Conservation (phyloP, 2,113 vertebrate genomes). For the Smithornis capensis region DNA sequence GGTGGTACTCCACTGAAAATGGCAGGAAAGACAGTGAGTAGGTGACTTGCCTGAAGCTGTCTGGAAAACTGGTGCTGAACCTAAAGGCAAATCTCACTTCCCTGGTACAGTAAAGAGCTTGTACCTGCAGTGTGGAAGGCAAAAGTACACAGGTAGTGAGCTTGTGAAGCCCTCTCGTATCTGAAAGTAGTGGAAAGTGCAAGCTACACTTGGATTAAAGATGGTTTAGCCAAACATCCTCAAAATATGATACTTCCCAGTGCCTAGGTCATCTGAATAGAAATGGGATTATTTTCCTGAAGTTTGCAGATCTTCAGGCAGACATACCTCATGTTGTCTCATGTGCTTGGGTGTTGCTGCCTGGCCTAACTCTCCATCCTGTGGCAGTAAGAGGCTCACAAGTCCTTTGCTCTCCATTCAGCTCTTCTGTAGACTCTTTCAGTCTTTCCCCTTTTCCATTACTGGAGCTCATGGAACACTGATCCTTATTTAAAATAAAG, state of each 20-base stretch:
- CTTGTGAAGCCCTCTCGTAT: background rate
- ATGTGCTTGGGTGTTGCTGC: background rate
- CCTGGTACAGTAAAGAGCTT: background rate
- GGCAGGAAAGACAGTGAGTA: background rate
- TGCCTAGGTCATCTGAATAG: background rate
- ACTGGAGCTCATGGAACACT: background rate
- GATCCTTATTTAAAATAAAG: background rate
- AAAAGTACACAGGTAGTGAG: background rate
- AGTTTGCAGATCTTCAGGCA: background rate
- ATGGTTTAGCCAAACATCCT: background rate
- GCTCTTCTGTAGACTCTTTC: background rate
- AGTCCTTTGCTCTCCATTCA: background rate
- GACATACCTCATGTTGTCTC: background rate
- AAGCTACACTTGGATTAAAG: background rate
- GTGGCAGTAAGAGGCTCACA: background rate
- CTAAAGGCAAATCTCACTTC: background rate
- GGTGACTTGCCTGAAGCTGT: background rate
- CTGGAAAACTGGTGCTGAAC: background rate
- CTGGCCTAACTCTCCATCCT: background rate
- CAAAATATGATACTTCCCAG: background rate
- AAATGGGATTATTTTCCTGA: background rate
- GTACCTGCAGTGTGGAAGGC: fast-evolving
- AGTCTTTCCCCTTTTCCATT: background rate
- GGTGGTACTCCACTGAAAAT: background rate
- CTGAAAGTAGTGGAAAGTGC: background rate